A percentile compares a stretch with the other conserved stretches of the same genome.
Evolutionary conservation across 2,113 vertebrate species (phyloP).

Genomic region (Plectropomus leopardus): DNA sequence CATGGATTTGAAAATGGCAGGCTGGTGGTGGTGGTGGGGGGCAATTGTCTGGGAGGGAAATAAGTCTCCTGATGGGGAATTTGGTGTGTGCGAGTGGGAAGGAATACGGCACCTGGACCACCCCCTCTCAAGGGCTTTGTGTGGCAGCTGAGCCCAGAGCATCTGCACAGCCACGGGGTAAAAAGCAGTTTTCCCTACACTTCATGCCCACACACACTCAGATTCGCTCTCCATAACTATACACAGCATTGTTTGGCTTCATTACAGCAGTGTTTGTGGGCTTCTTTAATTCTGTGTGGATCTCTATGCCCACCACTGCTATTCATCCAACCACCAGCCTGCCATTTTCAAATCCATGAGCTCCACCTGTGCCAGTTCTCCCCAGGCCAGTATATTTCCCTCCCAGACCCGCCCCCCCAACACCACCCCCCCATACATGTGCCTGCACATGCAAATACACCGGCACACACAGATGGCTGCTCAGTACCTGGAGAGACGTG

Average conservation of each 20-base stretch:
- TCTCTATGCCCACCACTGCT: conserved; percentile 33
- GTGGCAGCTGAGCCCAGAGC: conserved; percentile 85
- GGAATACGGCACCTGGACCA: conserved; percentile 79
- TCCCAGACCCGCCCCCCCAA: too few relatives aligned
- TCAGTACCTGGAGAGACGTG: conserved; percentile 44
- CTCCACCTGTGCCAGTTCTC: conserved; percentile 70
- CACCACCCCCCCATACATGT: conserved; percentile 6
- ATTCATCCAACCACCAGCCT: conserved; percentile 60
- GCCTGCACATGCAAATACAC: conserved; percentile 37
- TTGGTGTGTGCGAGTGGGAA: conserved; percentile 49
- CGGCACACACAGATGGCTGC: conserved; percentile 31
- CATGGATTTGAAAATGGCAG: conserved; percentile 56
- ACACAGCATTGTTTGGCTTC: conserved; percentile 63
- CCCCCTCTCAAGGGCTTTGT: conserved; percentile 71
- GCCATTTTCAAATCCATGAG: conserved; percentile 58
- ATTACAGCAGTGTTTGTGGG: conserved; percentile 45
- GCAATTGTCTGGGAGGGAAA: conserved; percentile 46
- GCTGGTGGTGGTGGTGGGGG: conserved; percentile 18
- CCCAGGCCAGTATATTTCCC: conserved; percentile 57
- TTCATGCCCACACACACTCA: conserved; percentile 46
- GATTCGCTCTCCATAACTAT: conserved; percentile 43
- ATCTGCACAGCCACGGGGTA: conserved; percentile 84
- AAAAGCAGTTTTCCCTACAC: conserved; percentile 68
- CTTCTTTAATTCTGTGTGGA: conserved; percentile 54
- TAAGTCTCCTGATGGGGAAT: conserved; percentile 54